phyloP scores from a whole-genome alignment of 35 echinoderm and acorn worm species.

The Heliocidaris erythrogramma region DNA sequence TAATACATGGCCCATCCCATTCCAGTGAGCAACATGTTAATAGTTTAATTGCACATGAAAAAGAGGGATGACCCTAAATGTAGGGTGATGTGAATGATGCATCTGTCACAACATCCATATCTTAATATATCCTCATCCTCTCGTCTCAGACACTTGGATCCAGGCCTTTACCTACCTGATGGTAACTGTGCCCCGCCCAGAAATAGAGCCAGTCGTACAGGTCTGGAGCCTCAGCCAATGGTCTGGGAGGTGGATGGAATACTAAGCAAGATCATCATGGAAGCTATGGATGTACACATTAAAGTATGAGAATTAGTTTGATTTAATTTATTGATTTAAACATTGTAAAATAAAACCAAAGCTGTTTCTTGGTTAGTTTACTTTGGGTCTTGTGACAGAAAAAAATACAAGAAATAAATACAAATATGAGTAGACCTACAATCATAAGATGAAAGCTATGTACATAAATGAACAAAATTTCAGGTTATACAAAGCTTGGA shows the following conservation, averaged over 20 bases:
- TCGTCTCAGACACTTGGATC: slow-evolving; percentile 7
- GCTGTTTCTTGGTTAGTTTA: too few species aligned
- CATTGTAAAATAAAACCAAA: too few species aligned
- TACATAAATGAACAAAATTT: too few species aligned
- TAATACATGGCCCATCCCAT: too few species aligned
- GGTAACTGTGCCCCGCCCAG: slow-evolving; percentile 52
- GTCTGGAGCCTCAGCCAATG: slow-evolving; percentile 54
- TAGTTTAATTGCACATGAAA: background rate
- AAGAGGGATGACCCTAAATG: background rate
- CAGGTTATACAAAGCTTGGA: too few species aligned
- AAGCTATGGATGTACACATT: slow-evolving; percentile 39
- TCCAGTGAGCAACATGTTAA: too few species aligned
- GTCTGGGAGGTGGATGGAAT: slow-evolving; percentile 66
- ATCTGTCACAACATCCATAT: background rate
- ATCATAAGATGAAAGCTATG: too few species aligned
- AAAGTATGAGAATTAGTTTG: background rate
- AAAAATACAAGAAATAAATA: too few species aligned
- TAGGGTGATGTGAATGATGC: background rate
- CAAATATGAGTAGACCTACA: too few species aligned
- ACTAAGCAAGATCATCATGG: slow-evolving; percentile 44
- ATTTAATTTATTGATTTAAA: background rate
- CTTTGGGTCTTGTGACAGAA: too few species aligned
- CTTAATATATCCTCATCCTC: background rate
- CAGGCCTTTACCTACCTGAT: slow-evolving; percentile 28
- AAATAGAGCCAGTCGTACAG: slow-evolving; percentile 22